Evolutionary conservation across 2,888 invertebrate species (phyloP).

Genomic region (Nephrotoma guestfalica): DNA sequence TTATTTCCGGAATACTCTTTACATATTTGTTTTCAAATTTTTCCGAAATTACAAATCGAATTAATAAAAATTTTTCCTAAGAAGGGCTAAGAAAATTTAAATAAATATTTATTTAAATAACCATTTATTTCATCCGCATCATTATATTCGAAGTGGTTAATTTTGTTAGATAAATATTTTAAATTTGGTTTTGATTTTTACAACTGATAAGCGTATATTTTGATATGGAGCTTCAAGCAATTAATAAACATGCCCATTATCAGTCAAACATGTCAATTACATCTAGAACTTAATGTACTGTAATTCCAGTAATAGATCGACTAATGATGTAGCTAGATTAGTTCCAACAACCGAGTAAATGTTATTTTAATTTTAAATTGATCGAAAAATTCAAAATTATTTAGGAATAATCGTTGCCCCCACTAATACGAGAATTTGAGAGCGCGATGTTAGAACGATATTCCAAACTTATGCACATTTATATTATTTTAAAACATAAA

Average conservation of each 20-base stretch:
- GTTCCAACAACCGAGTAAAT: neutral
- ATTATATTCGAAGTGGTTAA: neutral
- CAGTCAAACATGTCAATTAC: neutral
- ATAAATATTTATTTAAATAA: neutral
- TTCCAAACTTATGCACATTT: too few relatives aligned
- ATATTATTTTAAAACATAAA: too few relatives aligned
- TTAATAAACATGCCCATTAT: neutral
- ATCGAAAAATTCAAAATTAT: too few relatives aligned
- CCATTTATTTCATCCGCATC: neutral
- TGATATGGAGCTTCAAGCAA: neutral
- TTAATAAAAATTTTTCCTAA: neutral
- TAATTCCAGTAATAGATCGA: neutral
- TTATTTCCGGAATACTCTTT: neutral
- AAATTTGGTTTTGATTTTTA: neutral
- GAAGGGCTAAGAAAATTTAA: neutral
- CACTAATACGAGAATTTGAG: too few relatives aligned
- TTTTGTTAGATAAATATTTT: neutral
- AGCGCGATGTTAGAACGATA: too few relatives aligned
- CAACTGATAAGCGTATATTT: neutral
- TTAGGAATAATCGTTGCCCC: too few relatives aligned
- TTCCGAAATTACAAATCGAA: neutral
- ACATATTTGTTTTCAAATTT: neutral
- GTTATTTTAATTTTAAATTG: neutral
- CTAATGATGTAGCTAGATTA: neutral
- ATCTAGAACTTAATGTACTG: neutral